Conservation (phyloP, 2,888 invertebrate genomes). For the Cantharis flavilabris region DNA sequence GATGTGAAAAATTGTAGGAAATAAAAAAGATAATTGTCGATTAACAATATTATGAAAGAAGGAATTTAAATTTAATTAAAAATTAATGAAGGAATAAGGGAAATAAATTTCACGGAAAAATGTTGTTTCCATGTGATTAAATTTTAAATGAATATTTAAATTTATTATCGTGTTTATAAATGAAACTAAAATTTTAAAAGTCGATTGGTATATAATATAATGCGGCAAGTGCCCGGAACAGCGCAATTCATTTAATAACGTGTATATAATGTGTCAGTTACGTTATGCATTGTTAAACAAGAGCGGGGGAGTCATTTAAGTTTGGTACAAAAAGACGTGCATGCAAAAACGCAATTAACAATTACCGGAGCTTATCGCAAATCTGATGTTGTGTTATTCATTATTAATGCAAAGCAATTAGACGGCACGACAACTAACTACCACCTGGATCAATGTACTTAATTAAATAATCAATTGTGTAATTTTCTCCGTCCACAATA, state of each 20-base stretch:
- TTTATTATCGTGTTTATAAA: conserved; percentile 1
- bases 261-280: conserved; percentile 32
- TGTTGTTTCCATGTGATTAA: background rate
- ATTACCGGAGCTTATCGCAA: conserved; percentile 55
- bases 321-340: conserved; percentile 44
- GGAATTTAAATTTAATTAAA: background rate
- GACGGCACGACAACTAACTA: conserved; percentile 50
- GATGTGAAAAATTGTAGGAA: background rate
- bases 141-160: conserved; percentile 5
- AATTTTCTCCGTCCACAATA: conserved; percentile 30
- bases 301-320: conserved; percentile 47
- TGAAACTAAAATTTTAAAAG: background rate
- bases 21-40: background rate
- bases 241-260: conserved; percentile 34
- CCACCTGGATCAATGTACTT: conserved; percentile 51
- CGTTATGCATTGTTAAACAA: conserved; percentile 48
- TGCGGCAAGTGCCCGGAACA: conserved; percentile 17
- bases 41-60: background rate
- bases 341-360: conserved; percentile 59
- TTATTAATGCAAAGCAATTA: conserved; percentile 57
- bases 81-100: background rate
- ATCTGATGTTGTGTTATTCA: conserved; percentile 55
- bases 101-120: background rate
- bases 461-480: conserved; percentile 56
- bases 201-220: conserved; percentile 1